These are phyloP conservation scores for Periplaneta americana DNA, from an alignment of 1,140 invertebrate species.

Conservation along the genomic window DNA sequence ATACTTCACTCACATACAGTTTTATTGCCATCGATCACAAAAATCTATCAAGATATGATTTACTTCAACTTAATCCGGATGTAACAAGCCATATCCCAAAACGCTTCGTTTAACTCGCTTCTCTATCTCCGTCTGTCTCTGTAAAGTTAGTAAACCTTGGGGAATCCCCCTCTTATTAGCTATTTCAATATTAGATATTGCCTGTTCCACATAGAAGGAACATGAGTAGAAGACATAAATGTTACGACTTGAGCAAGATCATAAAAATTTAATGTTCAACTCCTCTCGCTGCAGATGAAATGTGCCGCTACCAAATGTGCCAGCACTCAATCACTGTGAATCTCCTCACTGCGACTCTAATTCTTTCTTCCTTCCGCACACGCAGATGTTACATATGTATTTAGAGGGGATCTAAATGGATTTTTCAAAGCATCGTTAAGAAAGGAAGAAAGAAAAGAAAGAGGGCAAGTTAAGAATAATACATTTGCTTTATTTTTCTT, in stretches of 20 bases:
- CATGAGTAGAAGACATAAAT: neutral
- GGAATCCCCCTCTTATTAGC: neutral
- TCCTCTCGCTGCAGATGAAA: neutral
- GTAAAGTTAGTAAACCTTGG: neutral
- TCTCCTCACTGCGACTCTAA: neutral
- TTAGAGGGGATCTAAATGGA: neutral
- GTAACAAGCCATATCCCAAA: neutral
- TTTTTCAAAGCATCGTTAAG: neutral
- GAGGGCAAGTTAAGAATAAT: too few species aligned
- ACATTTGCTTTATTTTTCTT: too few species aligned
- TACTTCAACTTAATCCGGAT: neutral
- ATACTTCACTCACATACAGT: too few species aligned
- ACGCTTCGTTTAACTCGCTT: neutral
- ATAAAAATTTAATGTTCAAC: neutral
- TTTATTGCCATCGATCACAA: too few species aligned
- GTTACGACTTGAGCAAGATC: neutral
- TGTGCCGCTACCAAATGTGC: neutral
- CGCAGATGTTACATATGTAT: neutral
- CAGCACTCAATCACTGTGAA: neutral
- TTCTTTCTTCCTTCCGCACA: neutral
- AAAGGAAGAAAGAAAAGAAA: neutral
- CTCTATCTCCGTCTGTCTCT: too few species aligned
- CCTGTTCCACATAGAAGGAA: neutral
- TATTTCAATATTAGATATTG: neutral
- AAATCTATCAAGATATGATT: neutral